phyloP scores from a whole-genome alignment of 2,797 vertebrate species.

The Argyrosomus regius region DNA sequence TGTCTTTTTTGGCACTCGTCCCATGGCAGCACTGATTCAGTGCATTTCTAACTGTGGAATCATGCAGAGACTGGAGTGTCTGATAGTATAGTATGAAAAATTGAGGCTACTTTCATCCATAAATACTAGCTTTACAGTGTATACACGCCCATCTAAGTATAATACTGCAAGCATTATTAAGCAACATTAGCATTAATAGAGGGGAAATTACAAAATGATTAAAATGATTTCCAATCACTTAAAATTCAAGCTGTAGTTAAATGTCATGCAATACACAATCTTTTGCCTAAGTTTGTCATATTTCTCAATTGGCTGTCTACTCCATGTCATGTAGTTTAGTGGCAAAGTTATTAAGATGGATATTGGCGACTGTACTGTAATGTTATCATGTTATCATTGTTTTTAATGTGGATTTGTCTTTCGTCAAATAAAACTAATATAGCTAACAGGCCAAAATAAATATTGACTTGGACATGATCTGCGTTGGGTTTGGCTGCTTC shows the following conservation, averaged over 20 bases:
- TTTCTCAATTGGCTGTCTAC: neutral
- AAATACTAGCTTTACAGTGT: neutral
- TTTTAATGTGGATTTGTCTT: constrained; percentile 10
- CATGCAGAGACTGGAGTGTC: constrained; percentile 20
- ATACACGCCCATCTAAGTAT: neutral
- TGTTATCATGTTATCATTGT: constrained; percentile 1
- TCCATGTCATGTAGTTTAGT: neutral
- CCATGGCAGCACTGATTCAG: constrained; percentile 53
- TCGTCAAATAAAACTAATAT: constrained; percentile 2
- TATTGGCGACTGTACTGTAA: neutral
- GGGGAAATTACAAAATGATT: neutral
- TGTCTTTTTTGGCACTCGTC: constrained; percentile 49
- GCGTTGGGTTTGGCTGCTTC: constrained; percentile 9
- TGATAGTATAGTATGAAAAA: constrained; percentile 5
- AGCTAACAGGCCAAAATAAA: constrained; percentile 39
- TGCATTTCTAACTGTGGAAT: constrained; percentile 39
- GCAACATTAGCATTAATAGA: neutral
- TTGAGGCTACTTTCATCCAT: constrained; percentile 15
- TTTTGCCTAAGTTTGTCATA: neutral
- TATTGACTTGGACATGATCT: constrained; percentile 27
- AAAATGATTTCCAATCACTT: neutral
- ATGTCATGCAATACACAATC: too few species aligned
- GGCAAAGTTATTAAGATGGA: neutral
- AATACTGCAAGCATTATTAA: neutral
- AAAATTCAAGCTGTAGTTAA: neutral